Evolutionary conservation across 2,888 invertebrate species (phyloP).

Genomic region (Parthenolecanium corni): DNA sequence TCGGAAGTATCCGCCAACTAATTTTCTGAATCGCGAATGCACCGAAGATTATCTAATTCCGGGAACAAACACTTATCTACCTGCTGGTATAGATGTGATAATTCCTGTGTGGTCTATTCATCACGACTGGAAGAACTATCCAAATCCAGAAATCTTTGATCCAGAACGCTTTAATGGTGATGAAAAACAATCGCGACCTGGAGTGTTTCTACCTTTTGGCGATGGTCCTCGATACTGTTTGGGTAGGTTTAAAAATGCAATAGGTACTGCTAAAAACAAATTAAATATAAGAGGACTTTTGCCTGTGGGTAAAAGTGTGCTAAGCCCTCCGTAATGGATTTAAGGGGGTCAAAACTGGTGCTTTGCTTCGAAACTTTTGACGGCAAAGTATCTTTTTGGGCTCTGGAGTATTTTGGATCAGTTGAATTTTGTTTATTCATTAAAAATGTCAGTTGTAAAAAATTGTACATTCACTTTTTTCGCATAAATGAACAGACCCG

Average conservation of each 20-base stretch:
- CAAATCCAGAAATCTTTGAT: conserved; percentile 49
- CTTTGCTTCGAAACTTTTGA: background rate
- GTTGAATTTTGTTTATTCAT: too few relatives aligned
- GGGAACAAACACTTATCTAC: conserved; percentile 30
- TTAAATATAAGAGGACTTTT: too few relatives aligned
- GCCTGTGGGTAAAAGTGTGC: too few relatives aligned
- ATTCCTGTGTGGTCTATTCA: conserved; percentile 49
- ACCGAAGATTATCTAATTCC: conserved; percentile 37
- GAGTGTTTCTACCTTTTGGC: conserved; percentile 47
- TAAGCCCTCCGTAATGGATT: too few relatives aligned
- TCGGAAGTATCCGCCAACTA: conserved; percentile 31
- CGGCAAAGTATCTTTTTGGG: background rate
- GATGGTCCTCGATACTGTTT: conserved; percentile 48
- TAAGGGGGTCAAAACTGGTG: too few relatives aligned
- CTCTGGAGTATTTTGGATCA: background rate
- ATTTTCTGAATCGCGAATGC: conserved; percentile 38
- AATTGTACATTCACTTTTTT: too few relatives aligned
- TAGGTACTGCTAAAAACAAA: too few relatives aligned
- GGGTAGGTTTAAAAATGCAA: conserved; percentile 37
- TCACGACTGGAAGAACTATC: conserved; percentile 48
- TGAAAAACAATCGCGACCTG: conserved; percentile 44
- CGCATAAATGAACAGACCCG: too few relatives aligned
- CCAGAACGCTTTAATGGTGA: conserved; percentile 49
- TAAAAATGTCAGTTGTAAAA: too few relatives aligned
- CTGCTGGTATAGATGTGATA: conserved; percentile 39